phyloP scores from a whole-genome alignment of 2,888 invertebrate genomes.

The Drosophila rubida region DNA sequence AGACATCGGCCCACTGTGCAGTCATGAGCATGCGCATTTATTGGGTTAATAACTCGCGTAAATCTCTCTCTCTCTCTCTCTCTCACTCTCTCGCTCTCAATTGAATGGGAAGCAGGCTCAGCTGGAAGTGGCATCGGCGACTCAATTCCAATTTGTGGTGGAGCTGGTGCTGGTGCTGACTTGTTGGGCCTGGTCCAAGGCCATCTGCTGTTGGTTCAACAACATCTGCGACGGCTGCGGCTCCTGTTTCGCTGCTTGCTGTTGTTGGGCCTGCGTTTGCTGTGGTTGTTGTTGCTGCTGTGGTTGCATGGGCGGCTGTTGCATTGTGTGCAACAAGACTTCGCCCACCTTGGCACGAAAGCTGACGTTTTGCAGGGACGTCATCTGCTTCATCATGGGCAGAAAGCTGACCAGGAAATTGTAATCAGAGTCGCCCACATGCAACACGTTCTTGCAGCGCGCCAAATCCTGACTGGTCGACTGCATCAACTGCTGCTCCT shows the following conservation, averaged over 20 bases:
- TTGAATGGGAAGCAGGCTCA: conserved; percentile 13
- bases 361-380: conserved; percentile 74
- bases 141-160: conserved; percentile 68
- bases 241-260: conserved; percentile 23
- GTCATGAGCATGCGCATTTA: conserved; percentile 45
- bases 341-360: conserved; percentile 82
- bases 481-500: conserved; percentile 79
- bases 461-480: conserved; percentile 78
- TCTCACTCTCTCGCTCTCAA: conserved; percentile 3
- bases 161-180: conserved; percentile 58
- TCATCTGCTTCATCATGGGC: conserved; percentile 82
- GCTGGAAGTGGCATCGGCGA: conserved; percentile 15
- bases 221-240: conserved; percentile 67
- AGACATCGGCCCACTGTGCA: conserved; percentile 38
- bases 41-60: conserved; percentile 35
- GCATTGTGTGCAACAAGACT: conserved; percentile 73
- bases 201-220: conserved; percentile 76
- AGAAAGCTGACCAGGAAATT: conserved; percentile 81
- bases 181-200: conserved; percentile 75
- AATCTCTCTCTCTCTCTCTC: conserved; percentile 8
- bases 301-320: conserved; percentile 48
- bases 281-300: conserved; percentile 31
- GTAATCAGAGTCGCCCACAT: conserved; percentile 81
- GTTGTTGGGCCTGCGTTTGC: conserved; percentile 37
- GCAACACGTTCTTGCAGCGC: conserved; percentile 69